phyloP scores from a whole-genome alignment of 2,888 invertebrate genomes.

The Graphium colonna region DNA sequence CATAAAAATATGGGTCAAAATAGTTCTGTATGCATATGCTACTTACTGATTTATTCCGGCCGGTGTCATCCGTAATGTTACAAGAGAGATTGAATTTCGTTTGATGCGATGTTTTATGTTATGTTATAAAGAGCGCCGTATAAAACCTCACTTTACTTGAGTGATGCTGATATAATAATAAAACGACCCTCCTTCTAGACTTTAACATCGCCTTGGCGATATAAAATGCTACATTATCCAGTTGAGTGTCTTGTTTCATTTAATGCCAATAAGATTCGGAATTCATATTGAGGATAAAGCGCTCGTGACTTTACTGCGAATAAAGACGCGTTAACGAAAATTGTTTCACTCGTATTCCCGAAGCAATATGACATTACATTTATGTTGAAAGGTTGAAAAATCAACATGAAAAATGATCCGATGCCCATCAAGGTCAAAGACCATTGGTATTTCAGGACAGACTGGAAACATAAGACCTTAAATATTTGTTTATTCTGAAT shows the following conservation, averaged over 20 bases:
- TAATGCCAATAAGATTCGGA: slow-evolving; percentile 19
- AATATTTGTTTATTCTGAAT: no score
- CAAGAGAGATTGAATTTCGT: slow-evolving; percentile 18
- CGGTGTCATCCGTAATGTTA: slow-evolving; percentile 6
- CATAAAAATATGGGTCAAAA: no score
- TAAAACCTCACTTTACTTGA: slow-evolving; percentile 25
- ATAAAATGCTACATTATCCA: slow-evolving; percentile 21
- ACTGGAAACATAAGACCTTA: no score
- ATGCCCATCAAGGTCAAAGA: no score
- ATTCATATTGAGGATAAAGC: slow-evolving; percentile 7
- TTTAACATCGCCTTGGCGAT: slow-evolving; percentile 16
- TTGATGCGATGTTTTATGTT: slow-evolving; percentile 21
- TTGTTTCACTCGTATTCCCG: not conserved
- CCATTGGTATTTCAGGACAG: no score
- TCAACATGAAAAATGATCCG: no score
- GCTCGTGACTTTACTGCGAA: slow-evolving; percentile 6
- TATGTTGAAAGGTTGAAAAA: no score
- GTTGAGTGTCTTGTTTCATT: slow-evolving; percentile 17
- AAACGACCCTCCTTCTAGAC: slow-evolving; percentile 19
- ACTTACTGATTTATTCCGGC: slow-evolving; percentile 7
- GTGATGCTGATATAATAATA: slow-evolving; percentile 23
- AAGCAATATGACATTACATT: no score
- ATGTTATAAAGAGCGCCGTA: slow-evolving; percentile 20
- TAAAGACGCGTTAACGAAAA: slow-evolving; percentile 5
- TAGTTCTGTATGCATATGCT: no score